These are phyloP conservation scores for Sebastes minor DNA, from an alignment of 2,797 vertebrate genomes.

Conservation along the genomic window DNA sequence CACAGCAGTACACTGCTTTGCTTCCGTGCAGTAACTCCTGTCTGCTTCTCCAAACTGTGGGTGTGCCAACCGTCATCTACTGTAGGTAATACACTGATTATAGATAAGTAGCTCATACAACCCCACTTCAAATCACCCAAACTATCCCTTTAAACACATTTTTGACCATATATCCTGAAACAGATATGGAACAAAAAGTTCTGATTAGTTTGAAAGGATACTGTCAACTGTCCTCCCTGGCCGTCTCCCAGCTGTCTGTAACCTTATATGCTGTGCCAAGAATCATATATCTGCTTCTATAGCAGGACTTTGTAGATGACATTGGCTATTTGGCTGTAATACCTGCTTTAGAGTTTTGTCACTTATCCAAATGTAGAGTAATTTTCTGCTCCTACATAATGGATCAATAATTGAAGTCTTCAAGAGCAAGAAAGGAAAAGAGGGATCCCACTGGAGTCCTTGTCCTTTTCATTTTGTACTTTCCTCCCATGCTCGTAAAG, in stretches of 20 bases:
- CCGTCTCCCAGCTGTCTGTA: conserved; percentile 23
- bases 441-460: neutral
- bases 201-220: conserved; percentile 34
- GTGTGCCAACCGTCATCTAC: too few relatives aligned
- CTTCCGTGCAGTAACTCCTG: too few relatives aligned
- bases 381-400: conserved; percentile 31
- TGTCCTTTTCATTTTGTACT: neutral
- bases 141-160: neutral
- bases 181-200: conserved; percentile 8
- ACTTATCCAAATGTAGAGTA: conserved; percentile 38
- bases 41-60: too few relatives aligned
- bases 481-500: neutral
- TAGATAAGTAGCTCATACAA: too few relatives aligned
- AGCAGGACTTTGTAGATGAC: conserved; percentile 41
- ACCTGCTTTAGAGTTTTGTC: conserved; percentile 36
- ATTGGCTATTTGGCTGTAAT: conserved; percentile 22
- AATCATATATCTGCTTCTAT: conserved; percentile 34
- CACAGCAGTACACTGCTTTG: too few relatives aligned
- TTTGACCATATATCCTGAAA: neutral
- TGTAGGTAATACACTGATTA: too few relatives aligned
- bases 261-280: conserved; percentile 51
- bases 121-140: too few relatives aligned
- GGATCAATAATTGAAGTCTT: conserved; percentile 13
- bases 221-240: conserved; percentile 7
- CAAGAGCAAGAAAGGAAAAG: neutral